Percentiles rank a stretch among this genome's conserved stretches.
These are phyloP conservation scores for Sebastes flavidus DNA, from an alignment of 2,797 vertebrate genomes.

Conservation along the genomic window DNA sequence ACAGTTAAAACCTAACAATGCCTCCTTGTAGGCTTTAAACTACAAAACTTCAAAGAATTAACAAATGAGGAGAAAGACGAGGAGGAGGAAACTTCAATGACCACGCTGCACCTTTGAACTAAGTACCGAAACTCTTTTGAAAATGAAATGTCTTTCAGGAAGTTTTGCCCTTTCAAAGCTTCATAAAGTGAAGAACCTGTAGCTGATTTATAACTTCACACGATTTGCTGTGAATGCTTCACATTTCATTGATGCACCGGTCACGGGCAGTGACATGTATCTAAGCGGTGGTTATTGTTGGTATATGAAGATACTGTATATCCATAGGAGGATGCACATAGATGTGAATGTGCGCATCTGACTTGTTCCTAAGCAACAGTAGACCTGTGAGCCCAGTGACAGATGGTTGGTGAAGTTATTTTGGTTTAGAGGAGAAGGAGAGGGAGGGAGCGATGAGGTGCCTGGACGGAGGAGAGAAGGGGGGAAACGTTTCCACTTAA, in stretches of 20 bases:
- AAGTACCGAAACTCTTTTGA: not conserved
- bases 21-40: constrained; percentile 12
- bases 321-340: constrained; percentile 62
- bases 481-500: constrained; percentile 74
- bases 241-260: not conserved
- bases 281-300: constrained; percentile 25
- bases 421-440: constrained; percentile 78
- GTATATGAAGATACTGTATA: constrained; percentile 36
- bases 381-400: constrained; percentile 82
- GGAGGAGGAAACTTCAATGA: not conserved
- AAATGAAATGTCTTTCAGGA: not conserved
- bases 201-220: not conserved
- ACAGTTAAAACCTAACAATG: not conserved
- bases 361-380: constrained; percentile 86
- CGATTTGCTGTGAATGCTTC: not conserved
- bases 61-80: constrained; percentile 1
- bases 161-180: not conserved
- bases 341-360: constrained; percentile 59
- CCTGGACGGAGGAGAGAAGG: constrained; percentile 48
- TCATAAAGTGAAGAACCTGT: constrained; percentile 10
- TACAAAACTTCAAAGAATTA: constrained; percentile 15
- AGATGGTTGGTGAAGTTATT: constrained; percentile 87
- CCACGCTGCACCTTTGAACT: constrained; percentile 1
- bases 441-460: constrained; percentile 57
- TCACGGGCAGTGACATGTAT: not conserved